Base-by-base conservation (phyloP, 2,113 vertebrate genomes). In the Aythya baeri region DNA sequence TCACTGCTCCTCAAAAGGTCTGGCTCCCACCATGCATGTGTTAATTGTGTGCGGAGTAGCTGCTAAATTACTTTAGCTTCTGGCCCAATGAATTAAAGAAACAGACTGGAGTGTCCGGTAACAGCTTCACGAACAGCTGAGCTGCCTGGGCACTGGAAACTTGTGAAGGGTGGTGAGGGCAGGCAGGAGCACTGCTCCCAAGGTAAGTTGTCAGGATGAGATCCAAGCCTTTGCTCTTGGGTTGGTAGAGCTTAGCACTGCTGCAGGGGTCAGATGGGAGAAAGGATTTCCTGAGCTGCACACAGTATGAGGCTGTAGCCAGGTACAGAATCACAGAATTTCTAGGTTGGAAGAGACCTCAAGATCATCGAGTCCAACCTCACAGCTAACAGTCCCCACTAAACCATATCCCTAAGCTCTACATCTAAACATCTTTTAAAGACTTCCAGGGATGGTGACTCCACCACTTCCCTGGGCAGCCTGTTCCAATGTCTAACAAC, bases 11-110 rank as follows among this genome's bases (percentile, higher is more conserved):
- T 72, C 21, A 15, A 34, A 44, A 31, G 21, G 46, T 70, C 55
- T 83, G n/a, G 6, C 3, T 27, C n/a, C 18, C 4, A 0, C 21
- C 58, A n/a, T 34, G n/a, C 23, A 0, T 4, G 7, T 43, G 10
- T 89, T 25, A 50, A 36, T 74, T 65, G 7, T 46, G 38, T n/a
- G 36, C 25, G 23, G 72, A 78, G 57, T 8, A 81, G 68, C 68
- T 71, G 83, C 22, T 57, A 65, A 75, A 46, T 52, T 34, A 34
- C 73, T 83, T 0, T 44, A 14, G 58, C 46, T 84, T 57, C 43
- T 61, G 52, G 46, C 25, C n/a, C 32, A 61, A 20, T 25, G 55
- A 61, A 75, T 78, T 12, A 26, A 59, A 80, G 25, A 71, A 88
- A 78, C 34, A 9, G 41, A 43, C 25, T 44, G 74, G 59, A 55